Evolutionary conservation across 2,797 vertebrate species (phyloP), one percentile per base, ranked within the genome.

Genomic region (Darevskia nairensis): DNA sequence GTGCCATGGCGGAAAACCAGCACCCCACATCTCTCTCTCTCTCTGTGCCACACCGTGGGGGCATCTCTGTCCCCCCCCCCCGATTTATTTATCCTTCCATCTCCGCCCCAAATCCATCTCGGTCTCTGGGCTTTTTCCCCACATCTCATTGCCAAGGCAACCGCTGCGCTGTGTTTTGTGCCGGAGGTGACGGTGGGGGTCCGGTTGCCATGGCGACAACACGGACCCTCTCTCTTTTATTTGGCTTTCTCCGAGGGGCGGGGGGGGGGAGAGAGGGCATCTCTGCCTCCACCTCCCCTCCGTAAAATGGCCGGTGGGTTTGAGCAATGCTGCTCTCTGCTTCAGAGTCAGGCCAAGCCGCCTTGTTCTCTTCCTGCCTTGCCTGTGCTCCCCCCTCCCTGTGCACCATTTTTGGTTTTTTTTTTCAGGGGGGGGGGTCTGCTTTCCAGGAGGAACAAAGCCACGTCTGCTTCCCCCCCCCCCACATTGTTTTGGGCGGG

Each of bases 101-200:
- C 35, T 32, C 78, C 0, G 21, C 8, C 27, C 86, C 29, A 75
- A 32, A 82, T 66, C 39, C 75, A 39, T 88, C 50, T 74, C 4
- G 9, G 64, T 25, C 69, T 25, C 46, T 41, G 32, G 19, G 23
- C 59, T 78, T 35, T 39, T 35, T 2, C n/a, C 46, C 46, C 46
- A 72, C 84, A 82, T 89, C 84, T 72, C 6, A 84, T 89, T 71
- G 32, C 71, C 84, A 8, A 6, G 88, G 84, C 88, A 82, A 89
- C 88, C 41, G 23, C 69, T 61, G 21, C 69, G 3, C 41, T 41
- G 3, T 13, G 46, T 50, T 13, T 50, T 50, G 10, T 50, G 46
- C 46, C 1, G 9, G 46, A 50, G 46, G 46, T 50, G 46, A 10
- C 46, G 2, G 59, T 35, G 6, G 35, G 10, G 64, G n/a, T 68